A percentile compares a stretch with the other conserved stretches of the same genome.
Conservation (phyloP, 2,797 vertebrate genomes). For the Sciurus carolinensis region DNA sequence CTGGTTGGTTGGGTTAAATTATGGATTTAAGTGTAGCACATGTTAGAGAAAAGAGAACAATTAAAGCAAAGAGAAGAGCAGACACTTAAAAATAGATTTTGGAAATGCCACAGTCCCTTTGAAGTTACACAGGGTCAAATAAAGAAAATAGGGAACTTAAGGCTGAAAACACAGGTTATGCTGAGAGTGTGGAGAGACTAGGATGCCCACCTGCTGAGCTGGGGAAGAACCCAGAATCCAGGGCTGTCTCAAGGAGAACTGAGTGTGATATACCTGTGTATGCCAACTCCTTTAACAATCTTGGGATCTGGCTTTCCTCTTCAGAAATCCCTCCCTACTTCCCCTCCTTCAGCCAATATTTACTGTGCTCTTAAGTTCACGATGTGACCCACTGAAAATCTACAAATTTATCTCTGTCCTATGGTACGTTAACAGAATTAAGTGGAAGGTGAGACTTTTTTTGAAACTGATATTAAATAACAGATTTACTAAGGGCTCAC, state of each 20-base stretch:
- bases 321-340: neutral
- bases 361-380: neutral
- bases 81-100: slow-evolving; percentile 42
- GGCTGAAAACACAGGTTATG: neutral
- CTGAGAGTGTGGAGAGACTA: neutral
- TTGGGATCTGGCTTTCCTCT: neutral
- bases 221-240: neutral
- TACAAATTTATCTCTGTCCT: neutral
- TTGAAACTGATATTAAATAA: neutral
- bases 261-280: neutral
- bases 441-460: neutral
- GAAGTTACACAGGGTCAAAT: neutral
- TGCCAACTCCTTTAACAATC: neutral
- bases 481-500: neutral
- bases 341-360: neutral
- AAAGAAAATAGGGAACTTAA: neutral
- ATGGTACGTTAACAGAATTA: neutral
- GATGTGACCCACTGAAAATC: neutral
- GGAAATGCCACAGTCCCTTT: neutral
- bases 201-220: neutral
- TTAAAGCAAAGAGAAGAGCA: neutral
- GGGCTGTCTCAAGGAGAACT: neutral
- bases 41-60: slow-evolving; percentile 13
- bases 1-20: neutral
- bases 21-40: neutral